Evolutionary conservation across 2,113 vertebrate species (phyloP).

Genomic region (Mormyrus iriodes): DNA sequence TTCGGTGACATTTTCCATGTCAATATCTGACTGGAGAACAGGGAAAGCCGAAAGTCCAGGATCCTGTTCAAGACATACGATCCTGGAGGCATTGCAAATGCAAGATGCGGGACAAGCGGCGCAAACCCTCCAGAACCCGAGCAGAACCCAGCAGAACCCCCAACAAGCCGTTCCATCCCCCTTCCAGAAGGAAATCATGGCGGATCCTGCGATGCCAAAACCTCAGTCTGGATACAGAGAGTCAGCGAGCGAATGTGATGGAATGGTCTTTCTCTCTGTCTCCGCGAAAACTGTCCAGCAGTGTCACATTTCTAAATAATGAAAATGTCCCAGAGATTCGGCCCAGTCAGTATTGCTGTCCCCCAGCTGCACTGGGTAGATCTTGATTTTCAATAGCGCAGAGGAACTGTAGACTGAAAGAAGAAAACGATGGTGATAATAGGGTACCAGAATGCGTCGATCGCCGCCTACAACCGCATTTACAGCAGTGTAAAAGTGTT

Average conservation of each 20-base stretch:
- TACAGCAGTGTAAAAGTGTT: constrained; percentile 13
- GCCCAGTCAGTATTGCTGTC: background rate
- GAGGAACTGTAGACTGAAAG: constrained; percentile 2
- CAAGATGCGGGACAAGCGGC: constrained; percentile 78
- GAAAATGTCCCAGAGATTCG: constrained; percentile 17
- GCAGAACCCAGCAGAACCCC: constrained; percentile 71
- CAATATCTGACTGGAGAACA: constrained; percentile 65
- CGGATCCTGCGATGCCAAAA: constrained; percentile 53
- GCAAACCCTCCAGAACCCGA: constrained; percentile 63
- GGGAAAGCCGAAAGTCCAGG: constrained; percentile 82
- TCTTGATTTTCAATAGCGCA: constrained; percentile 2
- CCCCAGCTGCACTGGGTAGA: background rate
- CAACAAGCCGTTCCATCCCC: constrained; percentile 69
- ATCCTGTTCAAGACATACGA: constrained; percentile 72
- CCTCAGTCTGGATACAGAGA: constrained; percentile 16
- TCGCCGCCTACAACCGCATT: constrained; percentile 54
- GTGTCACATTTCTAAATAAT: constrained; percentile 60
- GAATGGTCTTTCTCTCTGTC: constrained; percentile 56
- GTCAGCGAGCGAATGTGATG: constrained; percentile 58
- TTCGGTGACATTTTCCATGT: constrained; percentile 88
- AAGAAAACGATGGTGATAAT: constrained; percentile 31
- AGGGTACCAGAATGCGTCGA: constrained; percentile 57
- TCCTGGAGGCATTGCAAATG: constrained; percentile 74
- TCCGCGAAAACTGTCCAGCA: constrained; percentile 57
- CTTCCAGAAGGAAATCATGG: constrained; percentile 71